Evolutionary conservation across 2,888 invertebrate genomes (phyloP), one percentile per base, ranked within the genome.

Genomic region (Acrobasis suavella): DNA sequence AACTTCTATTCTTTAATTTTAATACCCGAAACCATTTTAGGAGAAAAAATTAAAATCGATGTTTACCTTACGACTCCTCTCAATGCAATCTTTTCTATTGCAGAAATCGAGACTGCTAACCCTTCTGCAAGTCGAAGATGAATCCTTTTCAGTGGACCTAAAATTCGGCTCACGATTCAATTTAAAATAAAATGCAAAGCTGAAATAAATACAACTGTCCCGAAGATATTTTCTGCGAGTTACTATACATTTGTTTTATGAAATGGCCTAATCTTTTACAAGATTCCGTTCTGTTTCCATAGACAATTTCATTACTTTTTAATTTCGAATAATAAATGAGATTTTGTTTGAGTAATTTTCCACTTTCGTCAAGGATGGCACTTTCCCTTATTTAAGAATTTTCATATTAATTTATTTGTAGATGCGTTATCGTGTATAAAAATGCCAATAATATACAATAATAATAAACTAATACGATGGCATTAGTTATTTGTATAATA

Each of bases 191-290:
- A 91, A 91, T 90, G 90, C 89, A 86, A 92, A 87, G 91, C 91
- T 92, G 91, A 92, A 92, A 92, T 91, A 92, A 92, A 91, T 91
- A 91, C 86, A 92, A 92, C 89, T 89, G 90, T 88, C 90, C 89
- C 86, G 90, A 90, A 87, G 87, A 91, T 91, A 90, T 89, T 92
- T 92, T 92, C 91, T 92, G 92, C 91, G 89, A 92, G 91, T 89
- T 90, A 92, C 92, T 92, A 92, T 91, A 92, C 92, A 92, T 92
- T 92, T 92, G 92, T 92, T 92, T 91, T 91, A 92, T 92, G 92
- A 92, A 92, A 92, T 92, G 92, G 92, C 92, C 92, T 92, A 92
- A 91, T 92, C 92, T 92, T 90, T 92, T 92, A 91, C 92, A 92
- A 92, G 92, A 92, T 92, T 92, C 91, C 89, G 90, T 92, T 92